Evolutionary conservation across 2,888 invertebrate genomes (phyloP).

Genomic region (Epiblema foenella): DNA sequence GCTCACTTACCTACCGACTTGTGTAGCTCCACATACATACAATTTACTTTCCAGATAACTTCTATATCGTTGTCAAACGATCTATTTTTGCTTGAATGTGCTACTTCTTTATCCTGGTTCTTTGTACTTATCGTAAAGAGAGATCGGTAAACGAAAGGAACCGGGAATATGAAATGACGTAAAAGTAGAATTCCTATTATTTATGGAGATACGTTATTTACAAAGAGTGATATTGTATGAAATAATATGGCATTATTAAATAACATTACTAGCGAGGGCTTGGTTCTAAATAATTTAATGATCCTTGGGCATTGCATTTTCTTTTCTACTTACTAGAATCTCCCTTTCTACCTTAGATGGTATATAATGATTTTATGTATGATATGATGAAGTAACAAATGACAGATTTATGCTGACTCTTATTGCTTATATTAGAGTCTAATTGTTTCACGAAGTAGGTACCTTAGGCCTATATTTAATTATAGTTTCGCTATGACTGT

Average conservation of each 20-base stretch:
- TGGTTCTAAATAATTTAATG: slow-evolving; percentile 5
- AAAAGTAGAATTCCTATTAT: not conserved
- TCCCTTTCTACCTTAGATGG: not conserved
- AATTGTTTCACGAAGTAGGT: too few species aligned
- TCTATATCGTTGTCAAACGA: not conserved
- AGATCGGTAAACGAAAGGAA: not conserved
- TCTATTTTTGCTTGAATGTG: not conserved
- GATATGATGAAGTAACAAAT: too few species aligned
- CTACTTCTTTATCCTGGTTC: slow-evolving; percentile 1
- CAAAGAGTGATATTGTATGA: not conserved
- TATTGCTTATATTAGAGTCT: too few species aligned
- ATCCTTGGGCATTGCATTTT: not conserved
- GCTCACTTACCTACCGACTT: slow-evolving; percentile 7
- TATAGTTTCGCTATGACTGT: too few species aligned
- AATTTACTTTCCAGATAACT: not conserved
- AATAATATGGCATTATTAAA: not conserved
- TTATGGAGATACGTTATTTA: not conserved
- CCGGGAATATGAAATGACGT: not conserved
- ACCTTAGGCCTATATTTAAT: too few species aligned
- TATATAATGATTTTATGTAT: not conserved
- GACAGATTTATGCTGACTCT: too few species aligned
- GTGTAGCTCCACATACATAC: not conserved
- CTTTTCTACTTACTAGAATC: not conserved
- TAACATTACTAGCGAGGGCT: not conserved
- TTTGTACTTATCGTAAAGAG: slow-evolving; percentile 11